A percentile compares a stretch with the other conserved stretches of the same genome.
phyloP scores from a whole-genome alignment of 2,113 vertebrate genomes.

The Macaca nemestrina region DNA sequence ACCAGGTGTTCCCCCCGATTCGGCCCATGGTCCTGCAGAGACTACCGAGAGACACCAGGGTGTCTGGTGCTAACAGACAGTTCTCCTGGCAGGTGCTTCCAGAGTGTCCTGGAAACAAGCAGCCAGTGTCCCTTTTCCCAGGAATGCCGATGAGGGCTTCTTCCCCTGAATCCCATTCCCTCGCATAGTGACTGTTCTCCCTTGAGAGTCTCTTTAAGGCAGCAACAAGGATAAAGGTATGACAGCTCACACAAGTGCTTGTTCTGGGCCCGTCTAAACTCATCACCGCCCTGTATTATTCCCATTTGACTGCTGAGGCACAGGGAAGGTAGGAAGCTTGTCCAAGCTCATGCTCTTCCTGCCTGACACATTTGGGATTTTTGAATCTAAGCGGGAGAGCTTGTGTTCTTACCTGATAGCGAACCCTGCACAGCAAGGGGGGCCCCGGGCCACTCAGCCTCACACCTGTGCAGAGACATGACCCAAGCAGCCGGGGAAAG shows the following conservation, averaged over 20 bases:
- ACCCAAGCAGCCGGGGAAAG: neutral
- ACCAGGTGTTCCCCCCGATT: neutral
- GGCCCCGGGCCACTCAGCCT: neutral
- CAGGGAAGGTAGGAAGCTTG: neutral
- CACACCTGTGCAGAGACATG: neutral
- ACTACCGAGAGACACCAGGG: accelerated
- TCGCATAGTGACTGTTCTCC: neutral
- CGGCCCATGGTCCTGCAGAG: neutral
- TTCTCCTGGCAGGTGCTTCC: neutral
- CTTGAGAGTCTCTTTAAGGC: neutral
- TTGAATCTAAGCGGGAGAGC: no score
- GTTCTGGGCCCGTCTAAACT: neutral
- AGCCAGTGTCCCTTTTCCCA: neutral
- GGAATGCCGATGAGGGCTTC: neutral
- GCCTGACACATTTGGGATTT: neutral
- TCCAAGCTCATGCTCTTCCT: neutral
- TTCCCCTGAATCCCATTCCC: neutral
- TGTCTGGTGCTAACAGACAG: accelerated
- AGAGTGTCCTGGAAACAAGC: no score
- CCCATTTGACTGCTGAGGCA: neutral
- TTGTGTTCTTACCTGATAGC: no score
- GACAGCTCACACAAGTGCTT: accelerated
- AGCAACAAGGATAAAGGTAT: accelerated
- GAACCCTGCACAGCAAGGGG: neutral
- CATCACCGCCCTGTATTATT: no score